Percentiles rank a stretch among this genome's conserved stretches.
These are phyloP conservation scores for Troides aeacus DNA, from an alignment of 2,888 invertebrate genomes.

Conservation along the genomic window DNA sequence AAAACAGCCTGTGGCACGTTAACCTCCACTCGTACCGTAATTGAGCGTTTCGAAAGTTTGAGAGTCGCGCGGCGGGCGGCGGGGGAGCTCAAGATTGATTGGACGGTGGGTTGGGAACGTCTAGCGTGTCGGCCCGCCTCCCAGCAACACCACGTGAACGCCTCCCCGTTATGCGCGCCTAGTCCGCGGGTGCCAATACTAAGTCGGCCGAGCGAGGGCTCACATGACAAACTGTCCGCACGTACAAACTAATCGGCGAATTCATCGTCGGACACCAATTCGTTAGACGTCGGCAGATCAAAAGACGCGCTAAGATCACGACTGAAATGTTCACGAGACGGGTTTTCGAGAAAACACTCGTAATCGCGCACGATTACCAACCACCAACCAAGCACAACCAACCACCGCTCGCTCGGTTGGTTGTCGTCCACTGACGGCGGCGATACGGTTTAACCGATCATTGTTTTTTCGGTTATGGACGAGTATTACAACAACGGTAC, in stretches of 20 bases:
- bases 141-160: conserved; percentile 66
- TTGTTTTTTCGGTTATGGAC: conserved; percentile 23
- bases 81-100: conserved; percentile 64
- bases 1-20: conserved; percentile 46
- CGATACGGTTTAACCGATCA: not conserved
- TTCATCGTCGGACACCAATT: conserved; percentile 56
- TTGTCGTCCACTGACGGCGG: too few relatives aligned
- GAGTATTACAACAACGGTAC: conserved; percentile 5
- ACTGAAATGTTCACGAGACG: conserved; percentile 60
- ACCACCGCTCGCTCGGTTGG: too few relatives aligned
- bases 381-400: too few relatives aligned
- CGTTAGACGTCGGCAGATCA: conserved; percentile 70
- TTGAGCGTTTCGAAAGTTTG: conserved; percentile 45
- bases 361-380: conserved; percentile 61
- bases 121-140: conserved; percentile 72
- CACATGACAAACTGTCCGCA: conserved; percentile 45
- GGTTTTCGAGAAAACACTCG: conserved; percentile 66
- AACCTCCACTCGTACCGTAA: conserved; percentile 48
- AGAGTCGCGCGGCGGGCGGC: conserved; percentile 48
- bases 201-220: conserved; percentile 42
- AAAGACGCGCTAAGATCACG: conserved; percentile 65
- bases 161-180: conserved; percentile 72
- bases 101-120: conserved; percentile 71
- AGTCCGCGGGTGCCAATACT: conserved; percentile 60
- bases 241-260: conserved; percentile 48